Evolutionary conservation across 2,888 invertebrate species (phyloP), one percentile per base, ranked within the genome.

Genomic region (Iselma pallidipennis): DNA sequence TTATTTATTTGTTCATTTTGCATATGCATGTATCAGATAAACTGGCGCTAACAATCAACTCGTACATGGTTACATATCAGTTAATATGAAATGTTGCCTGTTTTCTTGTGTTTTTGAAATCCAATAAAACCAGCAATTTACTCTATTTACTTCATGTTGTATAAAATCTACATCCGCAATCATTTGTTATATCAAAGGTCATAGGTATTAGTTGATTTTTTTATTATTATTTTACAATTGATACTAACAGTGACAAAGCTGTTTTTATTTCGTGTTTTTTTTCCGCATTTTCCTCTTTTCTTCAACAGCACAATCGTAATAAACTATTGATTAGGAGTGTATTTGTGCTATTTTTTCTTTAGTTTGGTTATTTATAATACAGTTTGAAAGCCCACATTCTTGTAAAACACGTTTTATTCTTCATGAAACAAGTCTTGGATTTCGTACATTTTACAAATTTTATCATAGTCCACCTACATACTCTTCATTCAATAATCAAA

Each of bases 1-100:
- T 62, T 49, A 63, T 63, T 57, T 61, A 60, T 48, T 53, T 42
- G 31, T 56, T 14, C 45, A 55, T 55, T 61, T 23, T 16, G 4
- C 6, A 28, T 29, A 10, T 29, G 1, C 10, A 2, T 29, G 4
- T 29, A n/a, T n/a, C n/a, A n/a, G n/a, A n/a, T n/a, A n/a, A n/a
- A n/a, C n/a, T n/a, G n/a, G n/a, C n/a, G n/a, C n/a, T n/a, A n/a
- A n/a, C n/a, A n/a, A n/a, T n/a, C n/a, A n/a, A n/a, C n/a, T n/a
- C n/a, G n/a, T n/a, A n/a, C n/a, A n/a, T n/a, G n/a, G n/a, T n/a
- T n/a, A n/a, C n/a, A n/a, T n/a, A n/a, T n/a, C n/a, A n/a, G n/a
- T n/a, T n/a, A n/a, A n/a, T n/a, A n/a, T n/a, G n/a, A n/a, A n/a
- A n/a, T n/a, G n/a, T n/a, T n/a, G n/a, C n/a, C n/a, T n/a, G n/a